Evolutionary conservation across 2,113 vertebrate species (phyloP).

Genomic region (Acinonyx jubatus): DNA sequence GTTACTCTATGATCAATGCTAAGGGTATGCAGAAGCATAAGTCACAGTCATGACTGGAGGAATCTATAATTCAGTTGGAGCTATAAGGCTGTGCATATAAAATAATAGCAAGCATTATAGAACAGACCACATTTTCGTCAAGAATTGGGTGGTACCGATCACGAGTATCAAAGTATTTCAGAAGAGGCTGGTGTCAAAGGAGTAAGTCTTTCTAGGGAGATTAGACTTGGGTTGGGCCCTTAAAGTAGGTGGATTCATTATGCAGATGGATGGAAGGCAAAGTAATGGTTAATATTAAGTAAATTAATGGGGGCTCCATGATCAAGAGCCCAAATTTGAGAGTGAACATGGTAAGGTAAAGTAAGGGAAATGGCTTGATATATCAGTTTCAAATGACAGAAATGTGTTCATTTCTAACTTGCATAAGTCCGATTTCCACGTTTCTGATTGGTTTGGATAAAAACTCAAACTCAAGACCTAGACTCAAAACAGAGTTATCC

Average conservation of each 20-base stretch:
- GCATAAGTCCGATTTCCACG: not conserved
- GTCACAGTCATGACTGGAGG: not conserved
- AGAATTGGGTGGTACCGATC: not conserved
- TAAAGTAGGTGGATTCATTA: not conserved
- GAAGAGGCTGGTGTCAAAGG: not conserved
- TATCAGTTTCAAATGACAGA: not conserved
- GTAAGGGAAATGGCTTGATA: not conserved
- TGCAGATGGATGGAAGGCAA: not conserved
- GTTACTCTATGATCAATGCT: not conserved
- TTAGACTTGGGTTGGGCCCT: not conserved
- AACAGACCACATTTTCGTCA: not conserved
- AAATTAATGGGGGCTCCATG: not conserved
- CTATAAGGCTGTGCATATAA: not conserved
- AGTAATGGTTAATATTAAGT: not conserved
- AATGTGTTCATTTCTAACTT: not conserved
- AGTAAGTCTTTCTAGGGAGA: not conserved
- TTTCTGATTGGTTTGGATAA: not conserved
- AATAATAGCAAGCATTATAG: not conserved
- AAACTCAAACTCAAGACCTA: not conserved
- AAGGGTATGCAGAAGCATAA: not conserved
- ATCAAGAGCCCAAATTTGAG: not conserved
- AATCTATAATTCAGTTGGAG: not conserved
- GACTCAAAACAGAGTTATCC: not conserved
- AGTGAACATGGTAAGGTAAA: not conserved
- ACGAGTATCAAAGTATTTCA: not conserved